phyloP scores from a whole-genome alignment of 2,113 vertebrate genomes.

The Scalopus aquaticus region DNA sequence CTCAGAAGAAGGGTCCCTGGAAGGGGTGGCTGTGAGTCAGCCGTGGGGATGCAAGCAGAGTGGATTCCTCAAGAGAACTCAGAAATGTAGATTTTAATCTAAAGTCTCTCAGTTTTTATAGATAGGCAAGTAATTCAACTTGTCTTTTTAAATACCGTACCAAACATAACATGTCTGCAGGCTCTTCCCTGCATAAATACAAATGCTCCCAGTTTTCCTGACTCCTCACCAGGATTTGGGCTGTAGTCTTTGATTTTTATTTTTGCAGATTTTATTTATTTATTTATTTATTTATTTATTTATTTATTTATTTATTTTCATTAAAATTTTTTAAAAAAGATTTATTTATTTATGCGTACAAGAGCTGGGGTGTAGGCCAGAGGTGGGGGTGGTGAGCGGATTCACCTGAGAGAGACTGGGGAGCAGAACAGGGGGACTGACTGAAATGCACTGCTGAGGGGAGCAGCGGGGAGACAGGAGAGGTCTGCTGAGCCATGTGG shows the following conservation, averaged over 20 bases:
- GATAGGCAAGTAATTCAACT: not conserved
- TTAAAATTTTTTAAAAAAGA: no score
- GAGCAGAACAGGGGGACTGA: no score
- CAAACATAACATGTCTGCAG: not conserved
- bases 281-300: no score
- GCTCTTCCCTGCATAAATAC: not conserved
- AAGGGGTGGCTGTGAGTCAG: not conserved
- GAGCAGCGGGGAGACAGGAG: no score
- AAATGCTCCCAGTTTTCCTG: not conserved
- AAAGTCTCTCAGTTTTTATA: not conserved
- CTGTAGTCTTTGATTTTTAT: not conserved
- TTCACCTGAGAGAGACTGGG: no score
- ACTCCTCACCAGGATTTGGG: not conserved
- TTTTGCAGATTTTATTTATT: not conserved
- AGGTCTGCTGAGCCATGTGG: no score
- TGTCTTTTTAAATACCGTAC: not conserved
- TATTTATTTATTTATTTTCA: no score
- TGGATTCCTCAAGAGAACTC: not conserved
- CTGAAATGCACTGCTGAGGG: no score
- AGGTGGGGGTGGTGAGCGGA: no score
- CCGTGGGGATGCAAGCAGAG: not conserved
- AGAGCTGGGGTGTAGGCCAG: no score
- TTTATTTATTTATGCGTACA: no score
- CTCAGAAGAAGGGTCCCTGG: not conserved
- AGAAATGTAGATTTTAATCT: not conserved